Conservation (phyloP, 2,113 vertebrate genomes). For the Seriola dumerili region DNA sequence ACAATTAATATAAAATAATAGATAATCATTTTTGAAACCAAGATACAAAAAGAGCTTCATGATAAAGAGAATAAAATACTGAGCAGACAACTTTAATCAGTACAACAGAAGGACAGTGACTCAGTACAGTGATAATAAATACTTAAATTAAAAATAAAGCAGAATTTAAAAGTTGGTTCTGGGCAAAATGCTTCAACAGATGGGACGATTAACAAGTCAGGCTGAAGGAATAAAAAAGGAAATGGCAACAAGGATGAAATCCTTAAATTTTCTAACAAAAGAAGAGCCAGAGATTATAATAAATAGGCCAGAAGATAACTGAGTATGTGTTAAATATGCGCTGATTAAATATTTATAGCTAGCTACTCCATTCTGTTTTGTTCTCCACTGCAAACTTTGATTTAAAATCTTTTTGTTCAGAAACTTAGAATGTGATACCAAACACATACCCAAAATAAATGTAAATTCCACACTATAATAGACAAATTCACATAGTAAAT, state of each 20-base stretch:
- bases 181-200: background rate
- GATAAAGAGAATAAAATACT: background rate
- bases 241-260: conserved; percentile 19
- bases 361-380: background rate
- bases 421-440: background rate
- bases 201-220: conserved; percentile 15
- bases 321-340: background rate
- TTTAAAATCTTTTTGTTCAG: background rate
- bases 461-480: conserved; percentile 1
- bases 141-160: conserved; percentile 12
- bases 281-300: background rate
- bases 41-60: background rate
- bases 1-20: background rate
- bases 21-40: background rate
- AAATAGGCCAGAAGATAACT: background rate
- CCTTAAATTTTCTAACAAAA: background rate
- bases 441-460: background rate
- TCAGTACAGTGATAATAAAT: background rate
- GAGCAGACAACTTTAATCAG: conserved; percentile 20
- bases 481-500: background rate
- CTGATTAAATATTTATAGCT: background rate
- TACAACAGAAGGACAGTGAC: conserved; percentile 13
- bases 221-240: background rate
- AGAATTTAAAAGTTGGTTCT: background rate
- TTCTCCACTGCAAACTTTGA: background rate